A percentile compares a stretch with the other conserved stretches of the same genome.
phyloP scores from a whole-genome alignment of 1,140 invertebrate species.

The Phymorhynchus buccinoides region DNA sequence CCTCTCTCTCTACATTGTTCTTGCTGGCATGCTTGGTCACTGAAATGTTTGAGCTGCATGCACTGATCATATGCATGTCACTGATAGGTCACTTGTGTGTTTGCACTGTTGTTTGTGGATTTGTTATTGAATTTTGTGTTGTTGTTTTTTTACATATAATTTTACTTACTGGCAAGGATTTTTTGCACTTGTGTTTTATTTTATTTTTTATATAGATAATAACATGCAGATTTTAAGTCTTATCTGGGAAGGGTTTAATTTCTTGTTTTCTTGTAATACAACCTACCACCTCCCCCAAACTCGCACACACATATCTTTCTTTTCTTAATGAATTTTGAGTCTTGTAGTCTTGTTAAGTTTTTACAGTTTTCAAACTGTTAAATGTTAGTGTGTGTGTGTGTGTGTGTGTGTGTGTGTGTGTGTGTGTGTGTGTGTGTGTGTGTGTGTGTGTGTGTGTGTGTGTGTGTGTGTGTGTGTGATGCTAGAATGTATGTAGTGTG shows the following conservation, averaged over 20 bases:
- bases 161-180: conserved; percentile 69
- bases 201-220: conserved; percentile 60
- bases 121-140: conserved; percentile 73
- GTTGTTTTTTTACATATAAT: conserved; percentile 69
- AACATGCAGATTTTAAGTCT: conserved; percentile 68
- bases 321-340: too few species aligned
- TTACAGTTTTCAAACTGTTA: too few species aligned
- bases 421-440: background rate
- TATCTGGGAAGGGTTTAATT: conserved; percentile 61
- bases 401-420: background rate
- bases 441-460: background rate
- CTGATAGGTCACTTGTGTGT: too few species aligned
- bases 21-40: background rate
- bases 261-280: conserved; percentile 55
- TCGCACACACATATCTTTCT: too few species aligned
- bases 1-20: too few species aligned
- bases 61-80: too few species aligned
- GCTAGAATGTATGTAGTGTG: too few species aligned
- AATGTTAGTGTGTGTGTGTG: background rate
- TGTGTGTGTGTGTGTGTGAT: background rate
- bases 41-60: background rate
- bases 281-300: too few species aligned
- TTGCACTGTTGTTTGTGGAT: conserved; percentile 60
- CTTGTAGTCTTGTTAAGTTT: too few species aligned
- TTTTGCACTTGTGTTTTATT: conserved; percentile 64